Conservation (phyloP, 2,888 invertebrate genomes). For the Lobophora halterata region DNA sequence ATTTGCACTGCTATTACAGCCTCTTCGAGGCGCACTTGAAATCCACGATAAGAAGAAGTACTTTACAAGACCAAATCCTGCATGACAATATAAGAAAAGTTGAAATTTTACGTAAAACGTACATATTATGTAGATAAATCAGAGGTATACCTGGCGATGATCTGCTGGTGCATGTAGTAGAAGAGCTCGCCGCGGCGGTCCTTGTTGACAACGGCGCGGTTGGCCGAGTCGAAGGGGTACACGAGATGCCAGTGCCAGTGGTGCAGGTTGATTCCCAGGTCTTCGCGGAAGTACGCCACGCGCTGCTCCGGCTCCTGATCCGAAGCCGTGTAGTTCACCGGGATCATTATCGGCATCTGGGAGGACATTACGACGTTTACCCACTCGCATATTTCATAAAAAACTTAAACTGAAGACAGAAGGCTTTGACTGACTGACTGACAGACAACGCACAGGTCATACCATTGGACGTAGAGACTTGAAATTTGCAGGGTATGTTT, state of each 20-base stretch:
- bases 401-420: too few species aligned
- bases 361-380: background rate
- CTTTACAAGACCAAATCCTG: too few species aligned
- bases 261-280: slow-evolving; percentile 91
- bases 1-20: too few species aligned
- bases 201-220: slow-evolving; percentile 82
- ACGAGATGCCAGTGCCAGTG: slow-evolving; percentile 97
- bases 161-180: slow-evolving; percentile 90
- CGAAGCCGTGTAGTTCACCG: slow-evolving; percentile 87
- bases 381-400: too few species aligned
- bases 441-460: too few species aligned
- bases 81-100: too few species aligned
- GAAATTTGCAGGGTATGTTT: too few species aligned
- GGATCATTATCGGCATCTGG: slow-evolving; percentile 85
- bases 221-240: slow-evolving; percentile 87
- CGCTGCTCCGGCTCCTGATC: slow-evolving; percentile 89
- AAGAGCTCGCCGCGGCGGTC: slow-evolving; percentile 89
- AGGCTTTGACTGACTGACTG: background rate
- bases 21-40: too few species aligned
- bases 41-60: too few species aligned
- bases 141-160: slow-evolving; percentile 84
- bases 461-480: too few species aligned
- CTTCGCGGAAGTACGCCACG: slow-evolving; percentile 92
- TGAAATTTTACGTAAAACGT: too few species aligned
- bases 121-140: too few species aligned